Percentiles rank a stretch among this genome's conserved stretches.
phyloP scores from a whole-genome alignment of 2,113 vertebrate species.

The Pseudopipra pipra region DNA sequence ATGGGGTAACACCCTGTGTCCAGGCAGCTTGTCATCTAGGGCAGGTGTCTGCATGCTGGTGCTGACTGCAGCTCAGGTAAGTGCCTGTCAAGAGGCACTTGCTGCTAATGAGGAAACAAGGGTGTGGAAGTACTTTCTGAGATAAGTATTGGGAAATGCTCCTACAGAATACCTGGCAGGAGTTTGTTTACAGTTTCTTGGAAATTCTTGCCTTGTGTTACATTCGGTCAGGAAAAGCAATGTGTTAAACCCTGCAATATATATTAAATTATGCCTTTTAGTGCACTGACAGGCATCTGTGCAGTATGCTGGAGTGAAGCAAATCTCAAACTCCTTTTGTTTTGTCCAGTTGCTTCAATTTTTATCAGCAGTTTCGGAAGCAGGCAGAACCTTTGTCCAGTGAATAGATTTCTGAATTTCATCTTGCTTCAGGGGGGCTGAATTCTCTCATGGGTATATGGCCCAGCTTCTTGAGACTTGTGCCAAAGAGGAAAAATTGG shows the following conservation, averaged over 20 bases:
- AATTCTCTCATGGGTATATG: background rate
- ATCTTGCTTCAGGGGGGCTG: background rate
- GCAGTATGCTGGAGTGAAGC: background rate
- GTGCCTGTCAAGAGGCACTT: background rate
- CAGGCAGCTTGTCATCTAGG: background rate
- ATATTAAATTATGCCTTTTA: background rate
- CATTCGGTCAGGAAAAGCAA: background rate
- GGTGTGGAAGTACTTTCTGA: background rate
- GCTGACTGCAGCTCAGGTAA: background rate
- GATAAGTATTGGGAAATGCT: conserved; percentile 2
- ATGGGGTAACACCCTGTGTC: background rate
- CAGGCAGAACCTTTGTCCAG: background rate
- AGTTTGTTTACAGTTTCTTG: background rate
- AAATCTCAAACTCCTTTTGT: background rate
- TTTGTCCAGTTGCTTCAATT: background rate
- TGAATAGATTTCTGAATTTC: background rate
- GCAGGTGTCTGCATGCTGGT: background rate
- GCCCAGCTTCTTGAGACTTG: background rate
- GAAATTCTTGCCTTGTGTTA: background rate
- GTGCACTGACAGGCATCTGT: background rate
- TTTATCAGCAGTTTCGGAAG: background rate
- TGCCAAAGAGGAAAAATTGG: background rate
- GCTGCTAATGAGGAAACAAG: background rate
- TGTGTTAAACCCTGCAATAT: background rate
- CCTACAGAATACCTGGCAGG: background rate